Percentiles rank a stretch among this genome's conserved stretches.
Evolutionary conservation across 2,113 vertebrate genomes (phyloP).

Genomic region (Calcarius ornatus): DNA sequence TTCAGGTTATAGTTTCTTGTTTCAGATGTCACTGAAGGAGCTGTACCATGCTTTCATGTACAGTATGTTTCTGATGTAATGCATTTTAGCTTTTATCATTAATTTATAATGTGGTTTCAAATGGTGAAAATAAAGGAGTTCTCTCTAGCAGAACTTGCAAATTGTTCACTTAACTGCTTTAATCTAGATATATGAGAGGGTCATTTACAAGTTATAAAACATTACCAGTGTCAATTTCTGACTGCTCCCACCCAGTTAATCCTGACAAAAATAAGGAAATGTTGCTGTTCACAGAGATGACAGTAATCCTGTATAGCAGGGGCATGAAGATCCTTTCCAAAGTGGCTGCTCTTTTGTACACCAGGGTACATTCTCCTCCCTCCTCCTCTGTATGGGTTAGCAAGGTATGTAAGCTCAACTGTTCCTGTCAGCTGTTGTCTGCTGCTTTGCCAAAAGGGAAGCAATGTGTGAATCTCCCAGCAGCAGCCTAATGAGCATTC

Average conservation of each 20-base stretch:
- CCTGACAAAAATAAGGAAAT: neutral
- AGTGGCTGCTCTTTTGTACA: neutral
- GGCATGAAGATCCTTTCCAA: neutral
- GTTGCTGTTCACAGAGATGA: neutral
- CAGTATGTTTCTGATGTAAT: neutral
- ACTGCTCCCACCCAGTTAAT: neutral
- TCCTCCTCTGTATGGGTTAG: neutral
- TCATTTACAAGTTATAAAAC: neutral
- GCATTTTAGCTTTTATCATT: neutral
- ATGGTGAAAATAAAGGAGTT: neutral
- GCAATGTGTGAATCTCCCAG: neutral
- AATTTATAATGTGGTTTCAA: neutral
- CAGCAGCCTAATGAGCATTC: neutral
- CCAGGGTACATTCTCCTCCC: neutral
- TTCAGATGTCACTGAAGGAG: constrained; percentile 15
- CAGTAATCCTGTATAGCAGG: neutral
- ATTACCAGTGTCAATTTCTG: neutral
- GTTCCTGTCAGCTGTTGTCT: neutral
- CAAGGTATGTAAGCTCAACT: neutral
- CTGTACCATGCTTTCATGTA: neutral
- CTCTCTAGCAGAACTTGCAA: neutral
- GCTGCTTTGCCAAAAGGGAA: neutral
- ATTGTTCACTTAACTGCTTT: neutral
- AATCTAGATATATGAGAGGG: neutral
- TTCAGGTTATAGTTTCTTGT: constrained; percentile 36